Evolutionary conservation across 2,888 invertebrate genomes (phyloP).

Genomic region (Drosophila helvetica): DNA sequence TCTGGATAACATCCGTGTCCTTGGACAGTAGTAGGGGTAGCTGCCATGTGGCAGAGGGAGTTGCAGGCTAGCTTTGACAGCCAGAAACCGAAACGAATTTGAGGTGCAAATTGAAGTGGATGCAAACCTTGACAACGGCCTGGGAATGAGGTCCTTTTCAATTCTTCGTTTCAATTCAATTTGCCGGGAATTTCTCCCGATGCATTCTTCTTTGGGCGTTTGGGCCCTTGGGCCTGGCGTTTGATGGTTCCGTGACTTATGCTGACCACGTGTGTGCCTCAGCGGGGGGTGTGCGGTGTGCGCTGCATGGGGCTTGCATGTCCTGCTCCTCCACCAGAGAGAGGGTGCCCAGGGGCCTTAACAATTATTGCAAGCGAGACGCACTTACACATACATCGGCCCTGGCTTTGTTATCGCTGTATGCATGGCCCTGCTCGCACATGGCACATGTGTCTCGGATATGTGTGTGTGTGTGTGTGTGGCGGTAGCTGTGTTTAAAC

Average conservation of each 20-base stretch:
- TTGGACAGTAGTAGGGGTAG: background rate
- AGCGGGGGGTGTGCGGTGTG: slow-evolving; percentile 25
- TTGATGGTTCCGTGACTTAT: slow-evolving; percentile 48
- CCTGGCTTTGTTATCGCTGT: slow-evolving; percentile 32
- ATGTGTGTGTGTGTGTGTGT: slow-evolving; percentile 1
- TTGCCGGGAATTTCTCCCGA: slow-evolving; percentile 22
- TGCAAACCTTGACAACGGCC: background rate
- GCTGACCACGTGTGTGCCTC: slow-evolving; percentile 60
- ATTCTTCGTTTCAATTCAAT: background rate
- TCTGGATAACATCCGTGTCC: background rate
- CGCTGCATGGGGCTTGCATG: slow-evolving; percentile 50
- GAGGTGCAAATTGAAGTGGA: background rate
- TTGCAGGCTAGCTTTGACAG: background rate
- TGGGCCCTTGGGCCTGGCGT: background rate
- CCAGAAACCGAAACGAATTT: background rate
- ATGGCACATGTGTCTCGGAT: slow-evolving; percentile 29
- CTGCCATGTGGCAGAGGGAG: background rate
- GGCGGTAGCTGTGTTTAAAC: slow-evolving; percentile 68
- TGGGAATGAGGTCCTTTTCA: background rate
- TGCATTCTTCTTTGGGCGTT: slow-evolving; percentile 1
- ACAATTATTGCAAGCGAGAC: slow-evolving; percentile 64
- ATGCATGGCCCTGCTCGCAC: slow-evolving; percentile 45
- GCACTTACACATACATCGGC: slow-evolving; percentile 4
- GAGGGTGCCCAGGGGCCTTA: background rate
- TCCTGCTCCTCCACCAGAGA: slow-evolving; percentile 38